Conservation (phyloP, 1,140 invertebrate genomes). For the Drosophila bipectinata region DNA sequence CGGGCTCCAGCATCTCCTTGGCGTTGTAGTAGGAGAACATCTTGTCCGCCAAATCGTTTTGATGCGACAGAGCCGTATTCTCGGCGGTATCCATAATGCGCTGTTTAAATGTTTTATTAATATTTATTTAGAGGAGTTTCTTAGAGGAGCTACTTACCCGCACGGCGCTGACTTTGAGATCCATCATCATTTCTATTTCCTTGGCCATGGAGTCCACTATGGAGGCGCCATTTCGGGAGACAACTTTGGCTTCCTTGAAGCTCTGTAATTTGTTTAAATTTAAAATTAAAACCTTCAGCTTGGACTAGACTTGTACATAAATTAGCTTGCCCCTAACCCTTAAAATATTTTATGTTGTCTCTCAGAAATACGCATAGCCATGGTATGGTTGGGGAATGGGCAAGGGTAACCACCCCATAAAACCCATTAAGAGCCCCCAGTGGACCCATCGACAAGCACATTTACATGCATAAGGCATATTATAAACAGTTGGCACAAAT, state of each 20-base stretch:
- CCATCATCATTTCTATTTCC: slow-evolving; percentile 92
- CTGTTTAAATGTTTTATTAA: slow-evolving; percentile 66
- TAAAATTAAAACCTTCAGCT: background rate
- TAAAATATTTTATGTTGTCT: slow-evolving; percentile 5
- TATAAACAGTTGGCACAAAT: slow-evolving; percentile 36
- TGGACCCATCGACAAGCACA: slow-evolving; percentile 27
- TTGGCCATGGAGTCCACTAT: slow-evolving; percentile 91
- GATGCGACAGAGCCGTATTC: slow-evolving; percentile 87
- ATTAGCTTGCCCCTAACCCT: background rate
- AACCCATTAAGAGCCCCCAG: slow-evolving; percentile 27
- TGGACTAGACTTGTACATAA: background rate
- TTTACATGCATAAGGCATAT: slow-evolving; percentile 18
- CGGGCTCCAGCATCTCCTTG: slow-evolving; percentile 87
- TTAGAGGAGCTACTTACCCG: slow-evolving; percentile 85
- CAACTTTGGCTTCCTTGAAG: slow-evolving; percentile 89
- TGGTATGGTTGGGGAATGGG: background rate
- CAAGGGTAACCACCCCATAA: slow-evolving; percentile 11
- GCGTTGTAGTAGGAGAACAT: slow-evolving; percentile 90
- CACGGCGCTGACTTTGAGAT: slow-evolving; percentile 92
- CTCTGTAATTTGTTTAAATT: slow-evolving; percentile 84
- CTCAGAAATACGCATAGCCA: background rate
- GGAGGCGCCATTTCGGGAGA: slow-evolving; percentile 88
- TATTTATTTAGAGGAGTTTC: background rate
- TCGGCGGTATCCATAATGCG: slow-evolving; percentile 93
- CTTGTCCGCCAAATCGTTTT: slow-evolving; percentile 86